Conservation (phyloP, 2,888 invertebrate genomes). For the Diogma glabrata region DNA sequence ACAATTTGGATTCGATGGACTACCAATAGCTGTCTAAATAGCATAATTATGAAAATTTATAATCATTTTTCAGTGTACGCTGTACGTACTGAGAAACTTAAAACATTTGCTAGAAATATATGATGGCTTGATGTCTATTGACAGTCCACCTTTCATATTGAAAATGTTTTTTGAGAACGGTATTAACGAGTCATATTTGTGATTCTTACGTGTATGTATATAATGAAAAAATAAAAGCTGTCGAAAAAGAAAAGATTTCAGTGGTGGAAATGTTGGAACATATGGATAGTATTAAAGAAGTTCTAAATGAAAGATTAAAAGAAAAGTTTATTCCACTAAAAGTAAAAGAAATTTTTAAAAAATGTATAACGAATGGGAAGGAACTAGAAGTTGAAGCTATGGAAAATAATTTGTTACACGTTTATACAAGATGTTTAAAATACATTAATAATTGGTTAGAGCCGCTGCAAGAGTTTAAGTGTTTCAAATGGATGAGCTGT, state of each 20-base stretch:
- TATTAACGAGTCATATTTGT: neutral
- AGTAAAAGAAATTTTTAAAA: constrained; percentile 2
- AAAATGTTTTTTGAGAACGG: too few relatives aligned
- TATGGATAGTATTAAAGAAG: neutral
- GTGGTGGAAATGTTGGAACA: neutral
- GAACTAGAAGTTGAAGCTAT: constrained; percentile 1
- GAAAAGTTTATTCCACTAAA: constrained; percentile 1
- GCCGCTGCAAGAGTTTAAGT: neutral
- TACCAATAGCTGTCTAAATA: too few relatives aligned
- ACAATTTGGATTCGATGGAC: too few relatives aligned
- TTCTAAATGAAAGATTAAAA: neutral
- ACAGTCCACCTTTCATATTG: too few relatives aligned
- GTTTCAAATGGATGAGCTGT: neutral
- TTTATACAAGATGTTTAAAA: constrained; percentile 5
- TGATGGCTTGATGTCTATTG: too few relatives aligned
- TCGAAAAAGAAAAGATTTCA: constrained; percentile 1
- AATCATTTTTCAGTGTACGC: too few relatives aligned
- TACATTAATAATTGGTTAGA: neutral
- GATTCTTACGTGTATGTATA: neutral
- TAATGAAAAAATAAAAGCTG: constrained; percentile 1
- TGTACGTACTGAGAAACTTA: too few relatives aligned
- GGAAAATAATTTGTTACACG: neutral
- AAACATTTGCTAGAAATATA: too few relatives aligned
- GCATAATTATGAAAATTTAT: too few relatives aligned
- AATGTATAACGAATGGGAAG: neutral